A percentile compares a stretch with the other conserved stretches of the same genome.
Conservation (phyloP, 2,797 vertebrate genomes). For the Channallabes apus region DNA sequence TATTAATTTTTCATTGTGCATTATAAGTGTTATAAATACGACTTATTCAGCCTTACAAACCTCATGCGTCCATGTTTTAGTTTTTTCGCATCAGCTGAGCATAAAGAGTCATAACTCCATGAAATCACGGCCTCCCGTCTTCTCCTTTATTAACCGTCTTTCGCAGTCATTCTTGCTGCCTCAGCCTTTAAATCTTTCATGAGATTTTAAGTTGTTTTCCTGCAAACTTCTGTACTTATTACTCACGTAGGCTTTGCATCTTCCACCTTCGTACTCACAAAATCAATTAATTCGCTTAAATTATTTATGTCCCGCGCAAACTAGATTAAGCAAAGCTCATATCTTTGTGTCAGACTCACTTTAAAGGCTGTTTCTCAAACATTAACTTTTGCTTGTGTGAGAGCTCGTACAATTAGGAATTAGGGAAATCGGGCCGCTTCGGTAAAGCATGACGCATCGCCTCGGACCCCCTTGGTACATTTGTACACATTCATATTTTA, state of each 20-base stretch:
- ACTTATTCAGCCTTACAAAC: neutral
- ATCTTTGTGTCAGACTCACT: slow-evolving; percentile 69
- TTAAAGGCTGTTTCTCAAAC: slow-evolving; percentile 67
- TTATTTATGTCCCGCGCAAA: slow-evolving; percentile 79
- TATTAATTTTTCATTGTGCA: neutral
- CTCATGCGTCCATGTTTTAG: slow-evolving; percentile 43
- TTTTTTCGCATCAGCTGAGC: slow-evolving; percentile 40
- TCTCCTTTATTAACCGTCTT: slow-evolving; percentile 74
- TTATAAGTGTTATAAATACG: neutral
- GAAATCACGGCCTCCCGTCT: slow-evolving; percentile 64
- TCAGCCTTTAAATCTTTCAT: slow-evolving; percentile 81
- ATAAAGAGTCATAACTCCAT: slow-evolving; percentile 55
- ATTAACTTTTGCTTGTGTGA: slow-evolving; percentile 69
- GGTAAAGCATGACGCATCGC: slow-evolving; percentile 74
- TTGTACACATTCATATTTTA: slow-evolving; percentile 82
- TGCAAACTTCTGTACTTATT: slow-evolving; percentile 75
- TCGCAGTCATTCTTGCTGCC: slow-evolving; percentile 65
- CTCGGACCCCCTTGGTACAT: slow-evolving; percentile 73
- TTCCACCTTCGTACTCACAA: slow-evolving; percentile 76
- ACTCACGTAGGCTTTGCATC: slow-evolving; percentile 74
- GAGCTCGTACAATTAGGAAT: slow-evolving; percentile 69
- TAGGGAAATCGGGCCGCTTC: slow-evolving; percentile 74
- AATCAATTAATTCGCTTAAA: slow-evolving; percentile 85
- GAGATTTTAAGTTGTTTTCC: slow-evolving; percentile 79
- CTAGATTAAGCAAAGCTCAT: slow-evolving; percentile 73